Base-by-base conservation (phyloP, 2,888 invertebrate species). In the Steinernema scapterisci region DNA sequence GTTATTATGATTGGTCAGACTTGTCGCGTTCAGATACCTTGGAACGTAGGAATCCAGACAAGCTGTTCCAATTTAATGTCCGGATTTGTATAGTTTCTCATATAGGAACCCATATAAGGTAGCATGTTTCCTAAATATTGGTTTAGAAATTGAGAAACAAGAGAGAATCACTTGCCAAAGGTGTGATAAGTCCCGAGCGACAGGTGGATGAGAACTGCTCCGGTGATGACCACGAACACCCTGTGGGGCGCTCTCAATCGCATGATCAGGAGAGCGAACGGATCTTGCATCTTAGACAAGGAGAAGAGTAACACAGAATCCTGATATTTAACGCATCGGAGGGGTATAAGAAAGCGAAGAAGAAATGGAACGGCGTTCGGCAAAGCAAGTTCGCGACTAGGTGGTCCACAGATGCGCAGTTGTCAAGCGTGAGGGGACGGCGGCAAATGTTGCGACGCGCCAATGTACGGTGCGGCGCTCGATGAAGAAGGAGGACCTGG, bases 31-130 rank as follows among this genome's bases (percentile, higher is more conserved):
- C 11, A 73, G 13, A 19, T 73, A 82, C 82, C 81, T 80, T 85
- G 86, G 78, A 86, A 84, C 19, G 84, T 86, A 6, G 86, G 86
- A 51, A 86, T 84, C 86, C 86, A 86, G 77, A 87, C 83, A 63
- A 86, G 79, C 56, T 84, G 80, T 75, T 87, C 86, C 31, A 85
- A 70, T 43, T 80, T 75, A 16, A 87, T 78, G 7, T 75, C 75
- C 6, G 80, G 76, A 78, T 87, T 85, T 6, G 85, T 87, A 75
- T 81, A 82, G 73, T 85, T 87, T 11, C 82, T 77, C 83, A 86
- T 84, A 71, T 85, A 86, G 0, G 85, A 85, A 1, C 86, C 85
- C 85, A 86, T 86, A 54, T 86, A 87, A 2, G 86, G 86, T 1
- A 86, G 79, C 85, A 87, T 87, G 74, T 86, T 86, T 16, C 86